Conservation (phyloP, 2,797 vertebrate species). For the Lagocephalus sceleratus region DNA sequence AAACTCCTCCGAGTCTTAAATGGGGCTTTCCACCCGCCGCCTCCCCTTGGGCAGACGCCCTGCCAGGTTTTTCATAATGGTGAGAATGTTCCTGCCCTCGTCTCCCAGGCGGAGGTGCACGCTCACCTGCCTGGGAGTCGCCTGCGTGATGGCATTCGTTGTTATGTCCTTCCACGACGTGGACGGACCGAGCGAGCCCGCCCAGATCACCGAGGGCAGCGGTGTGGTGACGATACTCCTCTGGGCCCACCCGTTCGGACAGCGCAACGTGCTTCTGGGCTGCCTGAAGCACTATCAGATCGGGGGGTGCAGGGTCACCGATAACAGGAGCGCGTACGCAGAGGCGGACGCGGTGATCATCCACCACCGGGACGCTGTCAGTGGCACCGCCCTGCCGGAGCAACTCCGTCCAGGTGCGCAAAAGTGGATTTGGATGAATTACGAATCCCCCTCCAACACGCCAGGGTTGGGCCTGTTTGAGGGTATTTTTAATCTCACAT, state of each 20-base stretch:
- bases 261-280: slow-evolving; percentile 45
- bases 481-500: slow-evolving; percentile 86
- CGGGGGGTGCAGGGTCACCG: slow-evolving; percentile 63
- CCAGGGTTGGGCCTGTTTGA: slow-evolving; percentile 60
- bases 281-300: slow-evolving; percentile 54
- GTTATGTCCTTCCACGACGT: slow-evolving; percentile 40
- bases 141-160: slow-evolving; percentile 35
- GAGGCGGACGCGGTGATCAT: slow-evolving; percentile 69
- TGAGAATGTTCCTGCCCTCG: not conserved
- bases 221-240: slow-evolving; percentile 60
- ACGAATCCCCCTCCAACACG: slow-evolving; percentile 88
- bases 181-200: slow-evolving; percentile 8
- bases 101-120: slow-evolving; percentile 7
- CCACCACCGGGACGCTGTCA: slow-evolving; percentile 72
- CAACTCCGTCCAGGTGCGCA: slow-evolving; percentile 74
- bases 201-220: rapidly evolving
- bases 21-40: not conserved
- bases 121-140: not conserved
- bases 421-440: slow-evolving; percentile 97
- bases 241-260: slow-evolving; percentile 72
- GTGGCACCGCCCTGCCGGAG: slow-evolving; percentile 45
- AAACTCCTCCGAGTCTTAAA: too few relatives aligned
- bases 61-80: not conserved
- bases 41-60: not conserved
- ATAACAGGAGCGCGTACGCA: slow-evolving; percentile 47